Evolutionary conservation across 2,113 vertebrate genomes (phyloP).

Genomic region (Tupaia tana): DNA sequence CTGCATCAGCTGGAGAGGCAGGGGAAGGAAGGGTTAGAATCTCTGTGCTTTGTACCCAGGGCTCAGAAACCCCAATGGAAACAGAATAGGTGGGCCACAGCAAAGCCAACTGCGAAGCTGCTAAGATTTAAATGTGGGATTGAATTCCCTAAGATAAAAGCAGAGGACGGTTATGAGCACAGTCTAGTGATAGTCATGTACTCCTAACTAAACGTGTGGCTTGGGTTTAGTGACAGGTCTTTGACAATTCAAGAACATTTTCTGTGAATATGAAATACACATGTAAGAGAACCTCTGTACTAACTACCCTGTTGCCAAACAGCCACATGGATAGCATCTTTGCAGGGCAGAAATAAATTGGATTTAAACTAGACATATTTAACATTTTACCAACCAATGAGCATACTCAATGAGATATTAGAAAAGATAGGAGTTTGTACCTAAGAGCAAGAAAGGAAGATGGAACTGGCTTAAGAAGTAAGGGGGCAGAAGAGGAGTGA

Average conservation of each 20-base stretch:
- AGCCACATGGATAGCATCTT: constrained; percentile 29
- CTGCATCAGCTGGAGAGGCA: constrained; percentile 89
- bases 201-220: neutral
- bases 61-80: constrained; percentile 31
- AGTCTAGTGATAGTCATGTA: neutral
- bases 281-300: neutral
- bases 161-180: constrained; percentile 10
- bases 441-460: neutral
- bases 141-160: constrained; percentile 8
- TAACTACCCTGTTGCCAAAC: neutral
- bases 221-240: neutral
- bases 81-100: neutral
- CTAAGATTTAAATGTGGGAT: neutral
- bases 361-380: constrained; percentile 41
- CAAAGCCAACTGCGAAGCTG: neutral
- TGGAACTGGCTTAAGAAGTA: neutral
- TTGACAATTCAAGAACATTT: neutral
- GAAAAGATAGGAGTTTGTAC: neutral
- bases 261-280: neutral
- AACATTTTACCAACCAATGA: constrained; percentile 19
- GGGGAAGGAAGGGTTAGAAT: constrained; percentile 48
- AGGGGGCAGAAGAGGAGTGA: neutral
- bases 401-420: neutral
- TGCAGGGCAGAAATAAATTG: constrained; percentile 44
- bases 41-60: neutral